Base-by-base conservation (phyloP, 2,797 vertebrate species). In the Anguilla pacifica region DNA sequence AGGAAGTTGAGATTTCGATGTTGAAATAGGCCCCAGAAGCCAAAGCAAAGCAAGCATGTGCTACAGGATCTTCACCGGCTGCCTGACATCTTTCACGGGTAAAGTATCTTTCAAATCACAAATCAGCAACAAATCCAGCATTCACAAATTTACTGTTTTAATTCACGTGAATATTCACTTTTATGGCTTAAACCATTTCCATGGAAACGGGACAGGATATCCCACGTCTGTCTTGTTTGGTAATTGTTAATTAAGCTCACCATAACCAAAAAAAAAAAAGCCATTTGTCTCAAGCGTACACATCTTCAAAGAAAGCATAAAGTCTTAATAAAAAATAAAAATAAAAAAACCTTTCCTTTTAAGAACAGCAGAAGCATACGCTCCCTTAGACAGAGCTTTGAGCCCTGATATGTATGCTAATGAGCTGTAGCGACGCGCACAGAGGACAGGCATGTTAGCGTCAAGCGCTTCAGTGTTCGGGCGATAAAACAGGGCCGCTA, bases 371-470 rank as follows among this genome's bases (percentile, higher is more conserved):
- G 3, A 55, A 83, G n/a, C 46, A 83, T 83, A 83, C 55, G 81
- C 51, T 83, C 51, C 46, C 5, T 28, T 55, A 57, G 46, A 25
- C 55, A 19, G 19, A 39, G 22, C 72, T 81, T 53, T n/a, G 51
- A 86, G 86, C 70, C 55, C 53, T 31, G 39, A 59, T 55, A 49
- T 25, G n/a, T 83, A 61, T 46, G 57, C 86, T 83, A 49, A 83
- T 87, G 86, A 39, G 6, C 17, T 46, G 6, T 59, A 39, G 35
- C 77, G 13, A 59, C 13, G 59, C 6, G 59, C 7, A 22, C 84
- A 3, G 17, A 61, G 35, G 59, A 67, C 79, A 31, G 35, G 7
- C 4, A 19, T 55, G 15, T 35, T 22, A n/a, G 31, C 31, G 9
- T 49, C 22, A 43, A 53, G 28, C 31, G 6, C 13, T 28, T 6